These are phyloP conservation scores for Trichopria drosophilae DNA, from an alignment of 2,888 invertebrate genomes.

Conservation along the genomic window DNA sequence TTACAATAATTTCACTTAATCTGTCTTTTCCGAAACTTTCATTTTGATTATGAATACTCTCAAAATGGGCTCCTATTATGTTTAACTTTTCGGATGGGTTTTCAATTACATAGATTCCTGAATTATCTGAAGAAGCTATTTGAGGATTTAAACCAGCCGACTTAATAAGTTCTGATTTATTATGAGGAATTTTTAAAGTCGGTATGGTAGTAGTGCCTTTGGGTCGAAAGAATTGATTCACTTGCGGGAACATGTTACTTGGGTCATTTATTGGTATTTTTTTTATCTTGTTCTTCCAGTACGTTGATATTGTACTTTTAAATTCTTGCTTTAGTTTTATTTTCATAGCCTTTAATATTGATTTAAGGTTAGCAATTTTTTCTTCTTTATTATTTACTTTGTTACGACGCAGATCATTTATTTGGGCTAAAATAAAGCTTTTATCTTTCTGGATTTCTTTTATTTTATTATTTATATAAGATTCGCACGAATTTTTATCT, in stretches of 20 bases:
- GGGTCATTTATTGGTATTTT: conserved; percentile 15
- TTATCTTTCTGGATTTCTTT: conserved; percentile 12
- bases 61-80: conserved; percentile 18
- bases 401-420: conserved; percentile 8
- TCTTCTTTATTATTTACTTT: background rate
- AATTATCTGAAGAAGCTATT: background rate
- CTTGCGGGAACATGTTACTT: conserved; percentile 24
- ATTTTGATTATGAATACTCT: conserved; percentile 11
- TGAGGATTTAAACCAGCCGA: background rate
- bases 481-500: background rate
- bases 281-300: conserved; percentile 17
- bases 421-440: background rate
- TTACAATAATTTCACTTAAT: background rate
- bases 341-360: conserved; percentile 7
- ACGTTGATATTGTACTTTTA: conserved; percentile 11
- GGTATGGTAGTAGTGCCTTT: conserved; percentile 4
- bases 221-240: conserved; percentile 21
- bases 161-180: conserved; percentile 1
- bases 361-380: conserved; percentile 6
- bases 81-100: conserved; percentile 6
- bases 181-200: conserved; percentile 1
- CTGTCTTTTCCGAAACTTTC: conserved; percentile 5
- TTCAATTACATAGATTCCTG: conserved; percentile 1
- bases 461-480: conserved; percentile 9
- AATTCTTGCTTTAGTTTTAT: conserved; percentile 6